phyloP scores from a whole-genome alignment of 2,113 vertebrate species.

The Bolborhynchus lineola region DNA sequence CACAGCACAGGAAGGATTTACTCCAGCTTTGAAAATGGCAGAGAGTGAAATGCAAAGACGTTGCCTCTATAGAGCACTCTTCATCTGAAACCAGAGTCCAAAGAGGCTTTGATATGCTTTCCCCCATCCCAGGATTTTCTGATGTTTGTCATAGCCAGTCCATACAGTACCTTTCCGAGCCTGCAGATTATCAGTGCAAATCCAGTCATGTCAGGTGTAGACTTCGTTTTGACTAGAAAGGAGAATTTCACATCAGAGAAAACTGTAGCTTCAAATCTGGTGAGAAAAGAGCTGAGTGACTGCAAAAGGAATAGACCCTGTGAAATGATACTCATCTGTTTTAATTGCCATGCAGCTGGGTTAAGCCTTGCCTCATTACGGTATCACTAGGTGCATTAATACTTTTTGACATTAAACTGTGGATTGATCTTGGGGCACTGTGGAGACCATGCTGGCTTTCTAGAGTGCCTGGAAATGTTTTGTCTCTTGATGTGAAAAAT shows the following conservation, averaged over 20 bases:
- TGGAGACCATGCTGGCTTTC: constrained; percentile 20
- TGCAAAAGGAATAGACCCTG: constrained; percentile 13
- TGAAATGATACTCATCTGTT: constrained; percentile 47
- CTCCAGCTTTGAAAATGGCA: background rate
- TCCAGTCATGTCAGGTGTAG: background rate
- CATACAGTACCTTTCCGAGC: background rate
- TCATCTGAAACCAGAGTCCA: background rate
- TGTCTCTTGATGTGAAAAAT: background rate
- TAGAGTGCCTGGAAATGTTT: background rate
- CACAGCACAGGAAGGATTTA: background rate
- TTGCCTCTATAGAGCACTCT: background rate
- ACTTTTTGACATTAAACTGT: constrained; percentile 42
- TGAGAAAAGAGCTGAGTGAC: background rate
- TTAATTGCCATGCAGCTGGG: constrained; percentile 50
- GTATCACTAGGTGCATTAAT: constrained; percentile 40
- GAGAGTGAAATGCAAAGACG: background rate
- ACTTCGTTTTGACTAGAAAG: background rate
- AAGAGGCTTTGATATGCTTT: background rate
- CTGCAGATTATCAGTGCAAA: background rate
- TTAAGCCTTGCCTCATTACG: constrained; percentile 50
- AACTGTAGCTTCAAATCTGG: background rate
- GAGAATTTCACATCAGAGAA: constrained; percentile 23
- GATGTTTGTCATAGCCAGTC: background rate
- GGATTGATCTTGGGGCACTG: constrained; percentile 8
- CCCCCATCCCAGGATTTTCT: background rate